Percentiles rank a stretch among this genome's conserved stretches.
phyloP scores from a whole-genome alignment of 2,888 invertebrate genomes.

The Pheosia gnoma region DNA sequence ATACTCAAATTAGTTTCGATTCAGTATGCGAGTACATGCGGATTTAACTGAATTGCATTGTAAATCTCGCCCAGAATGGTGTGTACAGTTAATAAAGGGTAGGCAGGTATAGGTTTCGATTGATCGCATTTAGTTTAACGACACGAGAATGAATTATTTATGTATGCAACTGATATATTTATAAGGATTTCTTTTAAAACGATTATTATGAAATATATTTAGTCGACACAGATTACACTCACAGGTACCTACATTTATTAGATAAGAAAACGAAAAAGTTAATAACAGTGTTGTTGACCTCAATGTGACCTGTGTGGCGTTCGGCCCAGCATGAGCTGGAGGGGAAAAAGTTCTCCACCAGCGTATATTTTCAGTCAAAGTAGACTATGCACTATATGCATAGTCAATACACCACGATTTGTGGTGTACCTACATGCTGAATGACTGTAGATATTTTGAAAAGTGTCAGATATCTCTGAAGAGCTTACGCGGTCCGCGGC shows the following conservation, averaged over 20 bases:
- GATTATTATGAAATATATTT: too few relatives aligned
- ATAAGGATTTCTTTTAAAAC: too few relatives aligned
- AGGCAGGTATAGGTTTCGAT: conserved; percentile 9
- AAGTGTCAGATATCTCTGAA: conserved; percentile 15
- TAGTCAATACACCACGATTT: too few relatives aligned
- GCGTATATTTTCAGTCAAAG: too few relatives aligned
- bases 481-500: conserved; percentile 22
- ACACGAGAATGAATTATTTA: neutral
- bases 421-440: too few relatives aligned
- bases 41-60: conserved; percentile 42
- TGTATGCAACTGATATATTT: too few relatives aligned
- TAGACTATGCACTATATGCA: too few relatives aligned
- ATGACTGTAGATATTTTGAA: conserved; percentile 18
- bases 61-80: conserved; percentile 31
- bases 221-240: neutral
- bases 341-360: too few relatives aligned
- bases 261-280: too few relatives aligned
- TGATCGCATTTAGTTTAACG: conserved; percentile 6
- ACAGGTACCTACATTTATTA: neutral
- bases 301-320: too few relatives aligned
- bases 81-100: conserved; percentile 29
- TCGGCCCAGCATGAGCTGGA: too few relatives aligned
- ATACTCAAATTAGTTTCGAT: conserved; percentile 44
- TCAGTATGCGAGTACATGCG: conserved; percentile 39
- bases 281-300: too few relatives aligned